Base-by-base conservation (phyloP, 2,113 vertebrate species). In the Aplodontia rufa region DNA sequence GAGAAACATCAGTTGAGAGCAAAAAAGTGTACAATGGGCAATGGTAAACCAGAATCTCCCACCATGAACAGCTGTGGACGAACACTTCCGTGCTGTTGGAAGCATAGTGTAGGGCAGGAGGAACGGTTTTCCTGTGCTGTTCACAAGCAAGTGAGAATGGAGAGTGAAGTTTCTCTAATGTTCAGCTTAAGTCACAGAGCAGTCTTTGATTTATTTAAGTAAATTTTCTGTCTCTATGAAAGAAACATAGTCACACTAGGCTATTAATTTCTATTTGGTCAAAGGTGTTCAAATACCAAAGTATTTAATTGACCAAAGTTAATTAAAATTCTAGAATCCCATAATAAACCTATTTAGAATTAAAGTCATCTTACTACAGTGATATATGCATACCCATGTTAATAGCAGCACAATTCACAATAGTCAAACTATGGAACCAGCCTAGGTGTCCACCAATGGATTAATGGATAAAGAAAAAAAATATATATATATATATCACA, bases 81-180 rank as follows among this genome's bases (percentile, higher is more conserved):
- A 24, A 35, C 3, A 28, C 1, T 1, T 11, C 60, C 3, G 17
- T 0, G 2, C n/a, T 42, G 13, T 20, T 28, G 49, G 53, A 7
- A 6, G 8, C 12, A 6, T 37, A 32, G 6, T 4, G 3, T 1
- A 2, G 35, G 11, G 53, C 20, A 87, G 49, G 24, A 60, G 5
- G 40, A 8, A 13, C 2, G 1, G 19, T 12, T 53, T 51, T 13
- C 30, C 37, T 28, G 3, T 35, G 17, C 32, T 30, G 14, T 5
- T 13, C 35, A 53, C 16, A 10, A 37, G 49, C 75, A 71, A 26
- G 35, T 8, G 71, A 40, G 20, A 40, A 10, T 19, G 14, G 53
- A n/a, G 26, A 78, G 4, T 6, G 17, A 68, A 58, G 51, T 11
- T 24, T 32, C 60, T 49, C 53, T 76, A 12, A 32, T 8, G 19